Evolutionary conservation across 2,888 invertebrate species (phyloP), one percentile per base, ranked within the genome.

Genomic region (Drosophila tripunctata): DNA sequence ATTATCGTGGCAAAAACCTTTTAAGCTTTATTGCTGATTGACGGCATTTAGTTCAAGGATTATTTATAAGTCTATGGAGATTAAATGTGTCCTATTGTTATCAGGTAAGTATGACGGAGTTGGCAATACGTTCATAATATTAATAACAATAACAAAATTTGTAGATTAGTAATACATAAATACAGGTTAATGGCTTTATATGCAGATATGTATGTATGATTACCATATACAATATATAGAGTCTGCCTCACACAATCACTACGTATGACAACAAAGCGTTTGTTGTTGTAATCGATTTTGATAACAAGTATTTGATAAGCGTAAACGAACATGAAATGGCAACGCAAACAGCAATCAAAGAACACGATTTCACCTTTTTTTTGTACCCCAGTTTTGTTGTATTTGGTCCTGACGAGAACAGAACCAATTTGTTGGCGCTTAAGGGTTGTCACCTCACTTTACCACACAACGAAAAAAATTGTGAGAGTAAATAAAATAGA

Each of bases 251-350:
- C 43, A 40, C 72, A 82, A 82, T 85, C 86, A 58, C 61, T 33
- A 64, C 78, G 45, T 27, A 30, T 60, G 79, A 76, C 86, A 85
- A 66, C 67, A 62, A 65, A 36, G 19, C 12, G 41, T 50, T 24
- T 52, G 66, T 64, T 75, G 68, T 48, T 69, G 74, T 62, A 75
- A 86, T 83, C 84, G 87, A 84, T 86, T 86, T 84, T 81, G 84
- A 84, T 84, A 84, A 86, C 81, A 84, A 75, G 79, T 76, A 67
- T 78, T 84, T 87, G 87, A 85, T 88, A 88, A 88, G 88, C 88
- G 72, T 79, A 78, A 83, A 83, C 83, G 57, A 36, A 70, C 74
- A 74, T 70, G 71, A 79, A 86, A 88, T 68, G 67, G 64, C 67
- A 70, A 68, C 48, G 52, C 64, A 78, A 71, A 71, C 62, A 67